Evolutionary conservation across 2,888 invertebrate genomes (phyloP), one percentile per base, ranked within the genome.

Genomic region (Drosophila affinis): DNA sequence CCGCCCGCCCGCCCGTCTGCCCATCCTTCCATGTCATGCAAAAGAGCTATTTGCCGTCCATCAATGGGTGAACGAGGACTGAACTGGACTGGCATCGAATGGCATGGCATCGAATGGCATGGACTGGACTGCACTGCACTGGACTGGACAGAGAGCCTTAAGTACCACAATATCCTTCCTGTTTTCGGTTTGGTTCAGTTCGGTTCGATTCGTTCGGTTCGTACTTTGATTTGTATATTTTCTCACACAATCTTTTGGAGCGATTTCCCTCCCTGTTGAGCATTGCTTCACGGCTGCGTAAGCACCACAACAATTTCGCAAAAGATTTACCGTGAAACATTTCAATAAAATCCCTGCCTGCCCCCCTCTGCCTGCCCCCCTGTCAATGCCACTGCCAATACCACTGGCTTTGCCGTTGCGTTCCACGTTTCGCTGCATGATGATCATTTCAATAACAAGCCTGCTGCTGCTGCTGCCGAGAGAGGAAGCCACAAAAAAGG

Each of bases 361-460:
- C 80, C 62, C 39, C 49, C 39, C n/a, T 34, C 63, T 45, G 53
- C 32, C 34, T 6, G 6, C 6, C 27, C 6, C 27, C 7, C 27
- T 27, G 27, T 2, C 27, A 7, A 2, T 29, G 29, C 9, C 29
- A 7, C 29, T 29, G 29, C 2, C 29, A 7, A 9, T 29, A 9
- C 2, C 7, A 7, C 29, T 29, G 29, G 0, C 29, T 2, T 7
- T 29, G 29, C 9, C 29, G 29, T 27, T 27, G 27, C 27, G 9
- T 29, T 9, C 29, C 29, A 7, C 29, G 29, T 7, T 29, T 29
- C 29, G 45, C 47, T 58, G 49, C 57, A 59, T 57, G 39, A 14
- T 14, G 82, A 79, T 75, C 73, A 71, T 75, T 85, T 79, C 78
- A 74, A 71, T 78, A 83, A 85, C 78, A 72, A 82, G 76, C 74